Evolutionary conservation across 2,113 vertebrate genomes (phyloP).

Genomic region (Vimba vimba): DNA sequence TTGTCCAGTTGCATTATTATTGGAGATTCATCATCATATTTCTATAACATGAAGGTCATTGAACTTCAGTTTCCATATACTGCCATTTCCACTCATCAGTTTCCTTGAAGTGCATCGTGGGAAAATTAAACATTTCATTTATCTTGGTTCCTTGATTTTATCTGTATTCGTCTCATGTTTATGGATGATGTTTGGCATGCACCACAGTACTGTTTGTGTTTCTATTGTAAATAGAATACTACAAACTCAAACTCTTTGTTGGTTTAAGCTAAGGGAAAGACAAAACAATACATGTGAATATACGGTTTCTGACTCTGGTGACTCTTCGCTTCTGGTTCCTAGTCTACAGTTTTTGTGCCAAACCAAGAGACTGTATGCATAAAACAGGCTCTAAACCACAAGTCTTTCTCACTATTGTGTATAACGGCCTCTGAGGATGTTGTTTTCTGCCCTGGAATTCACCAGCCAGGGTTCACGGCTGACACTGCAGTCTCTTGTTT

Average conservation of each 20-base stretch:
- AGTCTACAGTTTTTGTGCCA: constrained; percentile 48
- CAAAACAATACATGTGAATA: constrained; percentile 67
- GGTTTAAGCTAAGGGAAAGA: constrained; percentile 44
- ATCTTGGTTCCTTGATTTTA: neutral
- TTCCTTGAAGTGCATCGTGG: constrained; percentile 11
- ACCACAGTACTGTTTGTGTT: constrained; percentile 2
- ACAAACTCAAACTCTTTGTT: constrained; percentile 6
- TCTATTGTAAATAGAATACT: constrained; percentile 8
- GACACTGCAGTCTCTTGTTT: constrained; percentile 3
- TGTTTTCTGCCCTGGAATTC: constrained; percentile 2
- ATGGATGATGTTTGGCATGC: neutral
- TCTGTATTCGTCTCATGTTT: neutral
- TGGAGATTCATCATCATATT: neutral
- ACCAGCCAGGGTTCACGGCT: neutral
- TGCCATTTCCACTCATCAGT: neutral
- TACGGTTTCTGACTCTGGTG: constrained; percentile 46
- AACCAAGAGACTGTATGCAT: constrained; percentile 69
- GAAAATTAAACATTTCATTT: constrained; percentile 7
- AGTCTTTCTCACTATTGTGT: constrained; percentile 81
- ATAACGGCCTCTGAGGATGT: constrained; percentile 56
- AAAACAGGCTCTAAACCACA: constrained; percentile 68
- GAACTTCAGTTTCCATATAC: neutral
- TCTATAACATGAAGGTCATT: neutral
- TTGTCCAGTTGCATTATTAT: neutral
- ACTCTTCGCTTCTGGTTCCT: constrained; percentile 66